Evolutionary conservation across 2,113 vertebrate genomes (phyloP), one percentile per base, ranked within the genome.

Genomic region (Mola mola): DNA sequence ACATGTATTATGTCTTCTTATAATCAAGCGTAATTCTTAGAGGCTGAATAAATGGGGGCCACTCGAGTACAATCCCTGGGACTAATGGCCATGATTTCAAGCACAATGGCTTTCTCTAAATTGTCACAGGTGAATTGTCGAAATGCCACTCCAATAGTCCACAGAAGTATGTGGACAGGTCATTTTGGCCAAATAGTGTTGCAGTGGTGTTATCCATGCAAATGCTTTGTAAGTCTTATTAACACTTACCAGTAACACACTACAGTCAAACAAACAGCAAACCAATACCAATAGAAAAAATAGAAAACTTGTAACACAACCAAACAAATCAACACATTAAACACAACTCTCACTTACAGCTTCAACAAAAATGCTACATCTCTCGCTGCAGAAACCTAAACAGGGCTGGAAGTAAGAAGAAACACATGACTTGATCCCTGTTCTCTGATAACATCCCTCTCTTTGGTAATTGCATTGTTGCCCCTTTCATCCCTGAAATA

Each of bases 321-420:
- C 47, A 72, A 61, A 22, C 64, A 67, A 69, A 48, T 42, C 51
- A 61, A 51, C 43, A 60, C 78, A 74, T 48, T 40, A 53, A 16
- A 15, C 31, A 57, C 77, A 53, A 46, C 24, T 50, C 55, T 65
- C 43, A 89, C 86, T 85, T 85, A 88, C 85, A 88, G 48, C 67
- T 33, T 66, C 24, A 69, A 70, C 36, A 81, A 38, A 78, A 70
- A 66, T 63, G 52, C 70, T 90, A 88, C 81, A 82, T 70, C 83
- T 88, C 83, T 64, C 84, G 57, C 58, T 88, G 89, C 48, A 90
- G 81, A 62, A 90, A 86, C 78, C 88, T 84, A 62, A 84, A 88
- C 51, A 90, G 66, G 68, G 80, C 89, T 90, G 82, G 37, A 84
- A 66, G 78, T 43, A 36, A 66, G 77, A 80, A 77, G 16, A 70